A percentile compares a stretch with the other conserved stretches of the same genome.
Evolutionary conservation across 2,113 vertebrate genomes (phyloP).

Genomic region (Toxostoma redivivum): DNA sequence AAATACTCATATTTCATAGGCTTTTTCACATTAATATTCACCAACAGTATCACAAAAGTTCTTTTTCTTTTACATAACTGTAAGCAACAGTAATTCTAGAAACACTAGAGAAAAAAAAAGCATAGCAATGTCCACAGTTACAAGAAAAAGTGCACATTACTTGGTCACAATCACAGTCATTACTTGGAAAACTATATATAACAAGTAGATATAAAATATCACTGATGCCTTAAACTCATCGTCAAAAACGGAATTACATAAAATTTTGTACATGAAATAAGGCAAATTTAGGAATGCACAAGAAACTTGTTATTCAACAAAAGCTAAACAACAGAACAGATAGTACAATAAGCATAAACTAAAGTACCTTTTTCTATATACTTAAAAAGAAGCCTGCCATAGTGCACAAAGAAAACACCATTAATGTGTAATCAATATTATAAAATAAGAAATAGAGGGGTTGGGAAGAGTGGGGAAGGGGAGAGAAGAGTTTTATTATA

Average conservation of each 20-base stretch:
- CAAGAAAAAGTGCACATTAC: slow-evolving; percentile 90
- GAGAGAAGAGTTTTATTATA: slow-evolving; percentile 59
- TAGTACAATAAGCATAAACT: slow-evolving; percentile 75
- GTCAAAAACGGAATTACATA: slow-evolving; percentile 78
- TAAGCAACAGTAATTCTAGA: slow-evolving; percentile 86
- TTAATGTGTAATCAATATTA: slow-evolving; percentile 73
- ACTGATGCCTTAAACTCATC: slow-evolving; percentile 81
- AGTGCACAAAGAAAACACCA: slow-evolving; percentile 82
- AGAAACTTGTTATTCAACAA: slow-evolving; percentile 76
- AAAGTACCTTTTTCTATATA: slow-evolving; percentile 75
- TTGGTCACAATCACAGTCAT: slow-evolving; percentile 88
- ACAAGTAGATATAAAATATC: slow-evolving; percentile 85
- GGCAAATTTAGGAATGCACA: slow-evolving; percentile 86
- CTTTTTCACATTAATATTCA: slow-evolving; percentile 87
- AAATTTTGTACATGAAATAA: slow-evolving; percentile 85
- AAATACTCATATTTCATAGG: slow-evolving; percentile 86
- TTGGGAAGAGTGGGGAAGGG: not conserved
- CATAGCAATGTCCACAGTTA: slow-evolving; percentile 88
- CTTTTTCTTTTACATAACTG: slow-evolving; percentile 76
- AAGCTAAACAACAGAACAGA: slow-evolving; percentile 78
- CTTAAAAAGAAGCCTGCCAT: slow-evolving; percentile 75
- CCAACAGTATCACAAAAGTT: slow-evolving; percentile 89
- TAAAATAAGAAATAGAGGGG: slow-evolving; percentile 74
- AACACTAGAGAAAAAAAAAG: slow-evolving; percentile 85
- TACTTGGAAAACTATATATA: slow-evolving; percentile 85